Evolutionary conservation across 2,797 vertebrate genomes (phyloP), one percentile per base, ranked within the genome.

Genomic region (Mormyrops attenuatus): DNA sequence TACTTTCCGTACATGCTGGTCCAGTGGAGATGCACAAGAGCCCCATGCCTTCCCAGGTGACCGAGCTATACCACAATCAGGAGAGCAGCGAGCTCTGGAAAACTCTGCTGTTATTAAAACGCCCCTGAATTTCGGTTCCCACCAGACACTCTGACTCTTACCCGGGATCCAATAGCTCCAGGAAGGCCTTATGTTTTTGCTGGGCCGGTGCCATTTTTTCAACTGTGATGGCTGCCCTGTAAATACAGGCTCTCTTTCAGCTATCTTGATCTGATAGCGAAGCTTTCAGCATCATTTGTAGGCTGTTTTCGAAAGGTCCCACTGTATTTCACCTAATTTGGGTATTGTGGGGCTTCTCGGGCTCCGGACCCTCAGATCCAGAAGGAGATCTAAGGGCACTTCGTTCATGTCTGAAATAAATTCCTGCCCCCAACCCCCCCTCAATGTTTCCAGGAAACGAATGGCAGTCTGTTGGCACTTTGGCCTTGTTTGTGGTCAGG

Each of bases 341-440:
- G 87, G 87, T 66, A 47, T 66, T 3, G 41, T 22, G 38, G 38
- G 8, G 17, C n/a, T 55, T 11, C 44, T 47, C 87, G 89, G 66
- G 91, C 88, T 92, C 90, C 86, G 66, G 38, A 80, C 88, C 63
- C 13, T 89, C 88, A 9, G 44, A 90, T 87, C 92, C 91, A 91
- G 93, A 94, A 92, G 50, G 89, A 73, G 66, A 44, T 92, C 90
- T 50, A 89, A 88, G 91, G 88, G 87, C 87, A 88, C 85, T 89
- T 94, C 94, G 94, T 94, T 93, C 95, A 93, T 92, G 92, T 91
- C 22, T 41, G 89, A 41, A 47, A 94, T 92, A 88, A 49, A 91
- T 87, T 91, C 41, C 77, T 90, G 92, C 91, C 92, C 34, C 77
- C 87, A 92, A 91, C 92, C 20, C 63, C 85, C n/a, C 30, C 0